Base-by-base conservation (phyloP, 2,888 invertebrate species). In the Archips crataeganus region DNA sequence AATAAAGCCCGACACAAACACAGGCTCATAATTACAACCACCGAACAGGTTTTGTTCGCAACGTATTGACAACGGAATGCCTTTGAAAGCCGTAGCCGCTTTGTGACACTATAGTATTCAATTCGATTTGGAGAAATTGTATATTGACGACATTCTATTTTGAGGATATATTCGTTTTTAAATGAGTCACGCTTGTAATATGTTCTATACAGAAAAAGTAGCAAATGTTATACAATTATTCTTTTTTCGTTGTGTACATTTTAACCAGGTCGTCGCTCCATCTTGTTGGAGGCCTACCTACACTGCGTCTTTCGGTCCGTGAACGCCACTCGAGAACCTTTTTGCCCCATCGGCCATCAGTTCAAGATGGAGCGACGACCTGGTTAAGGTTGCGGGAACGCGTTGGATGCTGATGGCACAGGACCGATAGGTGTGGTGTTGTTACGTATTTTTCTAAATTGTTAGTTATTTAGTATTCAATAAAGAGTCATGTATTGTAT, bases 61-160 rank as follows among this genome's bases (percentile, higher is more conserved):
- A 81, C 84, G 84, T 87, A 89, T 90, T 90, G 88, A 88, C 87
- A 88, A 84, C 84, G 88, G 88, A 84, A 88, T 87, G 86, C 90
- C 87, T 91, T 90, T 90, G 87, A 87, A 79, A 83, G 78, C 79
- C 76, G 79, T 80, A 84, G 83, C 84, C 80, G 84, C 85, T 87
- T 87, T 84, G 83, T 84, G 79, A 79, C 82, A 87, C 85, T 90
- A 86, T 82, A 89, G 90, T 89, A 91, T 83, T 83, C 79, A 76
- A 78, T 79, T 76, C 79, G 75, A 78, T 81, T 84, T 78, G 80
- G 70, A 77, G 80, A 80, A 82, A 82, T 83, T 80, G 79, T 76
- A 79, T 77, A 23, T 32, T 49, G 51, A 9, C 59, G 59, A 69
- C 49, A 60, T 74, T 69, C 59, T 64, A 65, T 70, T 63, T 65